Evolutionary conservation across 2,113 vertebrate genomes (phyloP).

Genomic region (Sinocyclocheilus anophthalmus): DNA sequence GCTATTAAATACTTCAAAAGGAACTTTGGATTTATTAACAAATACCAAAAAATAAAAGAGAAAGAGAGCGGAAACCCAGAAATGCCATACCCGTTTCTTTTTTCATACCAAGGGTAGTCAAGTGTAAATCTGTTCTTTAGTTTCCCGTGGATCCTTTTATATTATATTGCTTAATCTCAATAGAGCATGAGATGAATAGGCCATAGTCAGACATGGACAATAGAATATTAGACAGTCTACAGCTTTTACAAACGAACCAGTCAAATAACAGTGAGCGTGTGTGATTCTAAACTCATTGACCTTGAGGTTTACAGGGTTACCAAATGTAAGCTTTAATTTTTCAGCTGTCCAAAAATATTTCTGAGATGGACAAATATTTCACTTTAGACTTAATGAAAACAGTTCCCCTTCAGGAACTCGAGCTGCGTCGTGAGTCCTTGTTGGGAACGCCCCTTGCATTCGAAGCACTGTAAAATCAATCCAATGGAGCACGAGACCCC

Average conservation of each 20-base stretch:
- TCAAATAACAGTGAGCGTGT: slow-evolving; percentile 18
- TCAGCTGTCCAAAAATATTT: background rate
- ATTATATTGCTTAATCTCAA: slow-evolving; percentile 54
- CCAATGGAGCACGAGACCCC: too few species aligned
- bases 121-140: slow-evolving; percentile 54
- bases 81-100: background rate
- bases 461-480: too few species aligned
- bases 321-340: slow-evolving; percentile 46
- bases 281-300: slow-evolving; percentile 46
- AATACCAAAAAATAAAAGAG: slow-evolving; percentile 67
- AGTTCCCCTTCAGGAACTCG: too few species aligned
- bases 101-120: background rate
- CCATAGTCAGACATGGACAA: slow-evolving; percentile 12
- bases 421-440: too few species aligned
- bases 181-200: slow-evolving; percentile 18
- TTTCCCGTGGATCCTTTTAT: slow-evolving; percentile 50
- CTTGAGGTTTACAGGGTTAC: slow-evolving; percentile 51
- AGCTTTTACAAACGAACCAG: slow-evolving; percentile 14
- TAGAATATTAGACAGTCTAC: background rate
- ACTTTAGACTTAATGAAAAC: background rate
- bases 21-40: slow-evolving; percentile 69
- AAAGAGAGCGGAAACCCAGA: slow-evolving; percentile 32
- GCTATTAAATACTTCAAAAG: slow-evolving; percentile 64
- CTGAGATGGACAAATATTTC: background rate
- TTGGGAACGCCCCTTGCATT: too few species aligned